phyloP scores from a whole-genome alignment of 2,888 invertebrate species.

The Girardia tigrina region DNA sequence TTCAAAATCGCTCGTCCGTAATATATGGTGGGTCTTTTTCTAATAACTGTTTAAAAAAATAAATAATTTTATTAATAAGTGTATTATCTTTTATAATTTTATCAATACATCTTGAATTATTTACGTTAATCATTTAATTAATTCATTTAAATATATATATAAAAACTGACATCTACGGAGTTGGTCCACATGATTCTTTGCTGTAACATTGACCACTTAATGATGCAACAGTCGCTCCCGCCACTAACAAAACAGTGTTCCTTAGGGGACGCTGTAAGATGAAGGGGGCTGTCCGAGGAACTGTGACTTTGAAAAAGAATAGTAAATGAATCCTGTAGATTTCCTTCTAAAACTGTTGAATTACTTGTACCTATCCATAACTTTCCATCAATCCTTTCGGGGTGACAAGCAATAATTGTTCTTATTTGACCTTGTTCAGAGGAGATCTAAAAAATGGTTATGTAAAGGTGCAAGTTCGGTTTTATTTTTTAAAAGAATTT shows the following conservation, averaged over 20 bases:
- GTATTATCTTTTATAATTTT: too few species aligned
- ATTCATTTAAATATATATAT: too few species aligned
- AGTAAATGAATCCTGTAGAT: constrained; percentile 71
- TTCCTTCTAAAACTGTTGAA: constrained; percentile 76
- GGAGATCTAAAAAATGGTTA: not conserved
- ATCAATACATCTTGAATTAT: too few species aligned
- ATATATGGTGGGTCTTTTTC: too few species aligned
- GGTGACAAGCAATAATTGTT: constrained; percentile 44
- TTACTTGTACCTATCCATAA: constrained; percentile 77
- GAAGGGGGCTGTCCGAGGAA: constrained; percentile 45
- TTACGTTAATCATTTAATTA: too few species aligned
- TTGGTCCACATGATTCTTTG: constrained; percentile 74
- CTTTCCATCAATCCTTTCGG: constrained; percentile 77
- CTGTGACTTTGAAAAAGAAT: constrained; percentile 53
- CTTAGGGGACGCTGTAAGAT: constrained; percentile 70
- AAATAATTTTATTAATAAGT: too few species aligned
- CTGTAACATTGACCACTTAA: constrained; percentile 64
- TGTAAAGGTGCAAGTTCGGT: not conserved
- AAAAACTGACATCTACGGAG: constrained; percentile 56
- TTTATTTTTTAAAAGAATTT: not conserved
- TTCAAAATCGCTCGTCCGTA: too few species aligned
- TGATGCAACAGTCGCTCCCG: constrained; percentile 75
- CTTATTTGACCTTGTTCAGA: not conserved
- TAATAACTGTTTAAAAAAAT: too few species aligned
- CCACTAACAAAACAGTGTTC: constrained; percentile 73